Evolutionary conservation across 2,888 invertebrate species (phyloP), one percentile per base, ranked within the genome.

Genomic region (Eupithecia subfuscata): DNA sequence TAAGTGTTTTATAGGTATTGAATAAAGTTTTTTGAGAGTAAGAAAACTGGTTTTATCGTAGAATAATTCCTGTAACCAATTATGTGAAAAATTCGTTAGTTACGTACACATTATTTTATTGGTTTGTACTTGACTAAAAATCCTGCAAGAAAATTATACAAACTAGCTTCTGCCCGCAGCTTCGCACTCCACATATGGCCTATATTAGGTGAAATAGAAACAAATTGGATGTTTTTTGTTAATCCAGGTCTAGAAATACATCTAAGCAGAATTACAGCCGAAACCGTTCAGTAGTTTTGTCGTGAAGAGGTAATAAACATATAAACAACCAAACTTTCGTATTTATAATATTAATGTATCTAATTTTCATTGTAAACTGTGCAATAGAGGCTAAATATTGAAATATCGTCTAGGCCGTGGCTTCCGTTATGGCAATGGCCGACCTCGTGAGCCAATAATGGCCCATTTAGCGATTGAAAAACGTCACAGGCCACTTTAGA

Each of bases 381-480:
- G 52, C 52, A 56, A 56, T 56, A 22, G 22, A 11, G 11, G 52
- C 4, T 22, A 34, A 48, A 79, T 75, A 65, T 43, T 69, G 25
- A 71, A 77, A 77, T 80, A 68, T 79, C 83, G 84, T 85, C 83
- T 75, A 85, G 77, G 75, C 84, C 87, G 89, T 89, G 89, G 89
- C 86, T 60, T 81, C 86, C 83, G 85, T 84, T 84, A 86, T 85
- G 84, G 85, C 87, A 82, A 87, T 85, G 84, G 85, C 87, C 83
- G 84, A 83, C 81, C 86, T 87, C 86, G 86, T 86, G 86, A 87
- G 87, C 88, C 90, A 89, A 90, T 90, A 90, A 88, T 85, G 86
- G 80, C 84, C 89, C 89, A 89, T 89, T 89, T 89, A 85, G 84
- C 89, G 86, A 89, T 89, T 89, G 89, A 89, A 90, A 89, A 90